Evolutionary conservation across 2,797 vertebrate species (phyloP), one percentile per base, ranked within the genome.

Genomic region (Tarsius wallacei): DNA sequence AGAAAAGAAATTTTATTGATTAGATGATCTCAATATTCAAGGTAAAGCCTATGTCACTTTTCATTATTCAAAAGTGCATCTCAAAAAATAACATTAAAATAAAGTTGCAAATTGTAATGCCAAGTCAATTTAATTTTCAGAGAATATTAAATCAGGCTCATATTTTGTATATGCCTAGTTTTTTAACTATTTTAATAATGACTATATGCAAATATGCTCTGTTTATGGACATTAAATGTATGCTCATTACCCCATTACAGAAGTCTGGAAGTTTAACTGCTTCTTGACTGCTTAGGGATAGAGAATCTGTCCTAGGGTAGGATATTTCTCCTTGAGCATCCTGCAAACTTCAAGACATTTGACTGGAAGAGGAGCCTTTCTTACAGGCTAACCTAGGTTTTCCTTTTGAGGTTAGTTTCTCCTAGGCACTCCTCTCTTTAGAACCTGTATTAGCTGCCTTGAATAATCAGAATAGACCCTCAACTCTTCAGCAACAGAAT

Each of bases 11-110:
- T 93, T 85, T 74, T 82, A 94, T 83, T 89, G 70, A 95, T 66
- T 93, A 91, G 59, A 95, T 73, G 4, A 94, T 77, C 78, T 98
- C 76, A 90, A 84, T 96, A 94, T 61, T 94, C 33, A 73, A 76
- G 59, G 55, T 42, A 91, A 85, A 97, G 63, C 51, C 36, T 59
- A 85, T 82, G 47, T 8, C 13, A 88, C 74, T 97, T 97, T 94
- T 96, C 89, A 96, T 71, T 93, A 87, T 64, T 95, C 19, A 74
- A 93, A 64, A 94, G 28, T 51, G 4, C 15, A 71, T 85, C 36
- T 87, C 76, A 84, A 95, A 95, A 95, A 97, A 85, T 94, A 82
- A 84, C 74, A 84, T 94, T 89, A 63, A 90, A 78, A 82, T 82
- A 26, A 87, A 63, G 9, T 89, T 91, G 91, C 70, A 89, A 83